Conservation (phyloP, 2,797 vertebrate species). For the Onychomys leucogaster region DNA sequence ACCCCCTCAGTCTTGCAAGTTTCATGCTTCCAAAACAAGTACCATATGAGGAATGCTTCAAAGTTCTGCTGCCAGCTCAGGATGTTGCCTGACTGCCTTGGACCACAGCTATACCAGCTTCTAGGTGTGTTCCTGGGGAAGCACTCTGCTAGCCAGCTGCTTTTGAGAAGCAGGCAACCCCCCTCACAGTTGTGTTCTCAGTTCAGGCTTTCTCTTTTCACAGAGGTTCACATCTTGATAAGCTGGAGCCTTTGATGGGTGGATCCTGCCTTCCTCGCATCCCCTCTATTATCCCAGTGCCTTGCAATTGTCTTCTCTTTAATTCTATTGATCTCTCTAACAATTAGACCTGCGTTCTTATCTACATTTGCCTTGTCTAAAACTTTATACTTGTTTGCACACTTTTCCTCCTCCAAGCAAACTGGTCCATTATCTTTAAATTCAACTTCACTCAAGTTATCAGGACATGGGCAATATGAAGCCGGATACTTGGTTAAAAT, state of each 20-base stretch:
- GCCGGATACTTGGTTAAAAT: neutral
- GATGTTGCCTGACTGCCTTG: neutral
- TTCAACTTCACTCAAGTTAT: neutral
- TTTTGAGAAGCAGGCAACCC: neutral
- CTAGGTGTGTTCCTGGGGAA: neutral
- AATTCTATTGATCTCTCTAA: neutral
- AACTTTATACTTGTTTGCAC: neutral
- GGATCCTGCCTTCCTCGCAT: neutral
- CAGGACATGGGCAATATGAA: neutral
- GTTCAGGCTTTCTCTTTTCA: neutral
- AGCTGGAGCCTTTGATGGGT: neutral
- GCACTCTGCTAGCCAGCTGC: neutral
- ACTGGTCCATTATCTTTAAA: neutral
- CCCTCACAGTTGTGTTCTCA: neutral
- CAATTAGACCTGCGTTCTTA: neutral
- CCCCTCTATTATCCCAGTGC: neutral
- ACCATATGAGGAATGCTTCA: neutral
- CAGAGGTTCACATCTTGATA: neutral
- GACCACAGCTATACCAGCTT: neutral
- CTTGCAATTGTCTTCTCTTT: neutral
- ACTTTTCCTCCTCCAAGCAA: neutral
- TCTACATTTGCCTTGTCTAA: neutral
- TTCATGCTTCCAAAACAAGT: neutral
- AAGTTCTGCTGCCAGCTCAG: neutral
- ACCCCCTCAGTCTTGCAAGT: neutral